Evolutionary conservation across 2,888 invertebrate genomes (phyloP).

Genomic region (Hyles lineata): DNA sequence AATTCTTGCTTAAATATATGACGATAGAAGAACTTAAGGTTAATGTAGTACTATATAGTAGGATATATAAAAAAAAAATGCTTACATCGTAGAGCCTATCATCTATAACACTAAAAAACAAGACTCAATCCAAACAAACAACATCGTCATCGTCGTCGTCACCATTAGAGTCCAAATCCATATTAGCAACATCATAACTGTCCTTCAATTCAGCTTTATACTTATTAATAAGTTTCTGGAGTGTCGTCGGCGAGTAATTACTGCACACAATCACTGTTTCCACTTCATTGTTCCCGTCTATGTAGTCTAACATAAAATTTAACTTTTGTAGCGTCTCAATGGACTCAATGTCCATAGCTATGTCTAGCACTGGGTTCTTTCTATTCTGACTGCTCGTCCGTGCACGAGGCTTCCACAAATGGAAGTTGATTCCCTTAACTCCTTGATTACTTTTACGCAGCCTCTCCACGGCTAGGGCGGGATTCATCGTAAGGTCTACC

Average conservation of each 20-base stretch:
- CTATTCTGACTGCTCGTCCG: conserved; percentile 27
- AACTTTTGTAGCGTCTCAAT: conserved; percentile 60
- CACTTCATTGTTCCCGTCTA: conserved; percentile 42
- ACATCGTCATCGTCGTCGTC: conserved; percentile 58
- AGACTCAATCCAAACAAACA: conserved; percentile 47
- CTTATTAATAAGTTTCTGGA: conserved; percentile 57
- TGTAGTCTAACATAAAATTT: conserved; percentile 62
- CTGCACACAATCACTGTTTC: conserved; percentile 50
- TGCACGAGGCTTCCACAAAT: conserved; percentile 60
- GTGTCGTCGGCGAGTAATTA: conserved; percentile 46
- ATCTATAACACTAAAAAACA: not conserved
- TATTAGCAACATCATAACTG: conserved; percentile 69
- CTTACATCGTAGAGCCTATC: too few relatives aligned
- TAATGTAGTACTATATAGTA: too few relatives aligned
- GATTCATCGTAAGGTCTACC: conserved; percentile 37
- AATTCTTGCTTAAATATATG: too few relatives aligned
- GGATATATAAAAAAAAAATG: too few relatives aligned
- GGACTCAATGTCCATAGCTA: conserved; percentile 70
- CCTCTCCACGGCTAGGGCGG: conserved; percentile 50
- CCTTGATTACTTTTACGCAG: conserved; percentile 66
- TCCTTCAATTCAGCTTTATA: conserved; percentile 64
- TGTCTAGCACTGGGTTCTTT: conserved; percentile 41
- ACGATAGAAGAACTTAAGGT: too few relatives aligned
- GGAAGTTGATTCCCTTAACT: conserved; percentile 66
- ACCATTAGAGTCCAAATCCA: conserved; percentile 69